Evolutionary conservation across 2,113 vertebrate genomes (phyloP).

Genomic region (Microcebus murinus): DNA sequence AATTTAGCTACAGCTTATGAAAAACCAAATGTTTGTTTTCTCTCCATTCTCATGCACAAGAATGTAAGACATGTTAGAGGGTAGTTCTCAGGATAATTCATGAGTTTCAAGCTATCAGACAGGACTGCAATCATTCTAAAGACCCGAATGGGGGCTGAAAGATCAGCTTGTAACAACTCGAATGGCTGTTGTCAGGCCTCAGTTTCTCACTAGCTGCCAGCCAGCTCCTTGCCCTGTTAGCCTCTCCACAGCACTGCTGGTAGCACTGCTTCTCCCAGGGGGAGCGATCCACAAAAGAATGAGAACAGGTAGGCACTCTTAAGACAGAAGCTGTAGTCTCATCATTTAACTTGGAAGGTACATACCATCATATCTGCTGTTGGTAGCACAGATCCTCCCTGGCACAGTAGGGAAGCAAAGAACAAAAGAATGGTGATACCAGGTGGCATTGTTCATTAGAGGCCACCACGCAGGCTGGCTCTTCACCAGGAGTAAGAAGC

Average conservation of each 20-base stretch:
- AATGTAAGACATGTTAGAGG: rapidly evolving
- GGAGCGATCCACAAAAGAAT: neutral
- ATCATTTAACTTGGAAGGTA: neutral
- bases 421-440: neutral
- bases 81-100: neutral
- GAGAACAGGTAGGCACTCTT: neutral
- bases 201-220: neutral
- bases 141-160: neutral
- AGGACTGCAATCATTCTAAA: neutral
- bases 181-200: neutral
- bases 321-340: neutral
- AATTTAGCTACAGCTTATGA: neutral
- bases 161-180: neutral
- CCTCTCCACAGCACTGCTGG: neutral
- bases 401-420: neutral
- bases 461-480: neutral
- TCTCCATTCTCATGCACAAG: neutral
- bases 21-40: neutral
- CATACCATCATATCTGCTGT: neutral
- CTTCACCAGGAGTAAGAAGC: neutral
- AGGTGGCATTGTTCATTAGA: neutral
- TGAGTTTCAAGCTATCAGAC: neutral
- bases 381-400: neutral
- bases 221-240: neutral
- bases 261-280: neutral